Evolutionary conservation across 2,113 vertebrate species (phyloP).

Genomic region (Meleagris gallopavo): DNA sequence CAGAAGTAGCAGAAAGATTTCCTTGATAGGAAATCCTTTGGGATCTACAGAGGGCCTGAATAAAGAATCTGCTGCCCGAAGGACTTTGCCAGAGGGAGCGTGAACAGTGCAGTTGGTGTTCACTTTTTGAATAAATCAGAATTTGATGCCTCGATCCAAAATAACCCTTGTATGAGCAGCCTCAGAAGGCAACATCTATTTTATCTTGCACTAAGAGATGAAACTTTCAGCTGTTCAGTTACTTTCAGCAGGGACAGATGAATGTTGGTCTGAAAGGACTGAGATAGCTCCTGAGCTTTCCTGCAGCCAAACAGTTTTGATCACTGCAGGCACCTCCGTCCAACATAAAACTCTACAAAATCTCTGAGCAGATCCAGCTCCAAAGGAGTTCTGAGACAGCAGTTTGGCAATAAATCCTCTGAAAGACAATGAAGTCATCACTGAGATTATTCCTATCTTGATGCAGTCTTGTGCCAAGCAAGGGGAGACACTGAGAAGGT

Average conservation of each 20-base stretch:
- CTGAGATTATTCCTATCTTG: not conserved
- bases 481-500: not conserved
- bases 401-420: not conserved
- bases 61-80: not conserved
- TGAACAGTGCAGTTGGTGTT: not conserved
- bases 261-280: not conserved
- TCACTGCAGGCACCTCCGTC: not conserved
- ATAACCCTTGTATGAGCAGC: not conserved
- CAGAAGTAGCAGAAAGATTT: not conserved
- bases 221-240: not conserved
- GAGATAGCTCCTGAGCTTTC: not conserved
- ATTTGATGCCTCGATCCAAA: not conserved
- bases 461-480: not conserved
- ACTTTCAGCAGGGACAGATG: not conserved
- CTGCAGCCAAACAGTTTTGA: not conserved
- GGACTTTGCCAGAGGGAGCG: not conserved
- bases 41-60: not conserved
- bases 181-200: not conserved
- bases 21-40: not conserved
- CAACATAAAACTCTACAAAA: fast-evolving
- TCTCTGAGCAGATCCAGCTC: not conserved
- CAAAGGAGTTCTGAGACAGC: not conserved
- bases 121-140: not conserved
- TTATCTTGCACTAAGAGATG: not conserved
- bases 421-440: not conserved